phyloP scores from a whole-genome alignment of 1,140 invertebrate genomes.

The Samia ricini region DNA sequence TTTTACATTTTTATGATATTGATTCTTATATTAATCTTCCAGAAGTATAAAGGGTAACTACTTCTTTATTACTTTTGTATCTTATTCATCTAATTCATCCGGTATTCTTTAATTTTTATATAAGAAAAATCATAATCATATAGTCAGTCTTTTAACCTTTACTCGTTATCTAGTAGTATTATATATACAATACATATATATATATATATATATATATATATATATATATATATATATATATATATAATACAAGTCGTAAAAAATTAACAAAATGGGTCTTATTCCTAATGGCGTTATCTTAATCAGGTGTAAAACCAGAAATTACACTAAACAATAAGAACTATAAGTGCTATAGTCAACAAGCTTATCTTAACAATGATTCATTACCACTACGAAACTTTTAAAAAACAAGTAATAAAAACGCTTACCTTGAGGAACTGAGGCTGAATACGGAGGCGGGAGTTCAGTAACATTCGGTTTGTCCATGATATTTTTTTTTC shows the following conservation, averaged over 20 bases:
- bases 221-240: too few relatives aligned
- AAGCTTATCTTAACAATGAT: constrained; percentile 38
- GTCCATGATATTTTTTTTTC: constrained; percentile 41
- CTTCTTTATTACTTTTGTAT: too few relatives aligned
- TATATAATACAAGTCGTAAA: neutral
- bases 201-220: too few relatives aligned
- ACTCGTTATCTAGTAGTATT: too few relatives aligned
- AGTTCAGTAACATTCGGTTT: constrained; percentile 58
- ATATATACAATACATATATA: too few relatives aligned
- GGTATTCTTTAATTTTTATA: too few relatives aligned
- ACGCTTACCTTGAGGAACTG: constrained; percentile 44
- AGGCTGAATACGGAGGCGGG: constrained; percentile 58
- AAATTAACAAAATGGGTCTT: neutral
- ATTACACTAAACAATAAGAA: neutral
- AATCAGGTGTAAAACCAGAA: neutral
- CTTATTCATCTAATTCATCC: too few relatives aligned
- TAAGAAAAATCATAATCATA: too few relatives aligned
- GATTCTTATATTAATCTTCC: too few relatives aligned
- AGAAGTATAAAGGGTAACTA: too few relatives aligned
- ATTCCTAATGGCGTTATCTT: neutral
- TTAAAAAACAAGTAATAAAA: constrained; percentile 12
- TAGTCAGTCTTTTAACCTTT: too few relatives aligned
- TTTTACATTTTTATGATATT: too few relatives aligned
- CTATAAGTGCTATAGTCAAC: neutral
- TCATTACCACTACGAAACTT: constrained; percentile 31